These are phyloP conservation scores for Caenorhabditis briggsae DNA, from an alignment of 1,140 invertebrate genomes.

Conservation along the genomic window DNA sequence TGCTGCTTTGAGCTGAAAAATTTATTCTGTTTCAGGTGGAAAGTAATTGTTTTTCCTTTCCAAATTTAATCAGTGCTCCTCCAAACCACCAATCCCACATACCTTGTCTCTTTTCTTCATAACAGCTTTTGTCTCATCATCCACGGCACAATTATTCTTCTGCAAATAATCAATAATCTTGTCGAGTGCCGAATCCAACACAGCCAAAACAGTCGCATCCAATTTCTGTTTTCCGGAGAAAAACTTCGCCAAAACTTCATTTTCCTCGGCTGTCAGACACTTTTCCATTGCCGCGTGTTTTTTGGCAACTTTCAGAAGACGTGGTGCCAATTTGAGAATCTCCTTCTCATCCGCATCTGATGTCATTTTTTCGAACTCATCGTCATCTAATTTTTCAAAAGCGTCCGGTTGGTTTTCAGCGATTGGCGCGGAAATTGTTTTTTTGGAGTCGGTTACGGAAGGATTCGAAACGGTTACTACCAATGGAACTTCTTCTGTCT, in stretches of 20 bases:
- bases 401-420: conserved; percentile 8
- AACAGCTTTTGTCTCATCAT: conserved; percentile 32
- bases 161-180: conserved; percentile 49
- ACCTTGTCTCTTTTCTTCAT: conserved; percentile 45
- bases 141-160: conserved; percentile 39
- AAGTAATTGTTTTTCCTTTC: no score
- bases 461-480: neutral
- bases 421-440: neutral
- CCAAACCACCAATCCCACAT: no score
- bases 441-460: neutral
- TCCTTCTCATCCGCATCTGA: conserved; percentile 40
- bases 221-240: conserved; percentile 40
- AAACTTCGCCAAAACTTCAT: conserved; percentile 31
- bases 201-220: conserved; percentile 10
- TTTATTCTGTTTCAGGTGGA: neutral
- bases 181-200: conserved; percentile 31
- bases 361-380: conserved; percentile 49
- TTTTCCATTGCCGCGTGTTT: conserved; percentile 40
- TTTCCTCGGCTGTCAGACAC: conserved; percentile 14
- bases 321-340: conserved; percentile 29
- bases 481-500: neutral
- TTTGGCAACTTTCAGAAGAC: conserved; percentile 41
- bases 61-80: neutral
- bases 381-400: conserved; percentile 36
- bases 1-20: conserved; percentile 25